Evolutionary conservation across 1,140 invertebrate genomes (phyloP).

Genomic region (Pseudomyrmex dendroicus): DNA sequence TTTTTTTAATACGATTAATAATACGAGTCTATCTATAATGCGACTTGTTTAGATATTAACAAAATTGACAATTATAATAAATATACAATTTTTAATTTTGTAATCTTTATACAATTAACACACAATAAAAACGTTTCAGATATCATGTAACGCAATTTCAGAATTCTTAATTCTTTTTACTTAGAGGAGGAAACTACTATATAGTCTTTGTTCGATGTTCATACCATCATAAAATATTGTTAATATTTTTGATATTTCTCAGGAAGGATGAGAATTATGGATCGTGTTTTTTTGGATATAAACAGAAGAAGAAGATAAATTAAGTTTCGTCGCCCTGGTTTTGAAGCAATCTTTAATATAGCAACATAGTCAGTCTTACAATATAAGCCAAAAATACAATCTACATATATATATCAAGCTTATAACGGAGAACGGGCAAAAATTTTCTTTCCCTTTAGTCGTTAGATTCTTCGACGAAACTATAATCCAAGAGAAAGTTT

Average conservation of each 20-base stretch:
- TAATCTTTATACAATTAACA: constrained; percentile 72
- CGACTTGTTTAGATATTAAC: constrained; percentile 35
- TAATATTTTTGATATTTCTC: neutral
- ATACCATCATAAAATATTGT: too few species aligned
- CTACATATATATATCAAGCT: constrained; percentile 83
- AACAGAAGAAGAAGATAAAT: neutral
- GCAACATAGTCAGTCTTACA: constrained; percentile 85
- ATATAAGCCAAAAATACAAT: constrained; percentile 85
- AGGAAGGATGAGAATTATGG: neutral
- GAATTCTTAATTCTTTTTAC: constrained; percentile 10
- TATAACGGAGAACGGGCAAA: constrained; percentile 74
- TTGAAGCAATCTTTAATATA: constrained; percentile 85
- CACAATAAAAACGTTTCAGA: constrained; percentile 57
- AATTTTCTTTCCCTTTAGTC: constrained; percentile 42
- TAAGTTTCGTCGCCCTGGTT: constrained; percentile 63
- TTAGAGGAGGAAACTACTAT: neutral
- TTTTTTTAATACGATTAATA: constrained; percentile 32
- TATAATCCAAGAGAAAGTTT: constrained; percentile 1
- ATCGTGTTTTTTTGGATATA: neutral
- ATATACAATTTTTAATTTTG: constrained; percentile 71
- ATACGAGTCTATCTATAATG: constrained; percentile 28
- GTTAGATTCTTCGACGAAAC: constrained; percentile 48
- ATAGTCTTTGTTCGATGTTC: too few species aligned
- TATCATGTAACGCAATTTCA: neutral
- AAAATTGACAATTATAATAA: constrained; percentile 64